These are phyloP conservation scores for Deilephila porcellus DNA, from an alignment of 2,888 invertebrate species.

Conservation along the genomic window DNA sequence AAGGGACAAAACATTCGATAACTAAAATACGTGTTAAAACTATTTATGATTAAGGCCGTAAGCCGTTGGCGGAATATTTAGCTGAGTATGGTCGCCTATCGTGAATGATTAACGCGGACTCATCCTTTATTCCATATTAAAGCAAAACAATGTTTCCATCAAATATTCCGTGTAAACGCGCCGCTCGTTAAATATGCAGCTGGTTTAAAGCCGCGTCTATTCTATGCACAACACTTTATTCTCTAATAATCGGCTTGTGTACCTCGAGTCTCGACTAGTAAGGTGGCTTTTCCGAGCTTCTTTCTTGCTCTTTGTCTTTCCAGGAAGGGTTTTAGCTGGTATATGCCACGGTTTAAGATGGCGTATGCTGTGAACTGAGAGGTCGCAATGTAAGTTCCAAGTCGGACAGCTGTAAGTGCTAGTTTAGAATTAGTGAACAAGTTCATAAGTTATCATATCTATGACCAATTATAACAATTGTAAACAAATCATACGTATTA, in stretches of 20 bases:
- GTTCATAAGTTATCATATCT: no score
- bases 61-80: neutral
- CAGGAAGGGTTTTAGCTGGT: no score
- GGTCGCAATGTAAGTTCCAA: no score
- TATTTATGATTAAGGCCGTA: neutral
- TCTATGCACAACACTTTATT: conserved; percentile 3
- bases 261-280: neutral
- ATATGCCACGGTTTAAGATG: no score
- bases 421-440: no score
- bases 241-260: neutral
- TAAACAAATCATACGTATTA: no score
- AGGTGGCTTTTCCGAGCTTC: neutral
- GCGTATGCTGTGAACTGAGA: no score
- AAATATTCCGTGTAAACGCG: conserved; percentile 72
- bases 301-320: neutral
- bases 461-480: no score
- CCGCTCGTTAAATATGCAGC: conserved; percentile 69
- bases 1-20: no score
- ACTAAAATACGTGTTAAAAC: no score
- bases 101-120: conserved; percentile 37
- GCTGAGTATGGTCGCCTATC: neutral
- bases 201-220: conserved; percentile 32
- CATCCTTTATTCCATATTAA: conserved; percentile 46
- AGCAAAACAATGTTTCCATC: conserved; percentile 57
- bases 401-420: no score